A percentile compares a stretch with the other conserved stretches of the same genome.
phyloP scores from a whole-genome alignment of 2,113 vertebrate species.

The Gila orcuttii region DNA sequence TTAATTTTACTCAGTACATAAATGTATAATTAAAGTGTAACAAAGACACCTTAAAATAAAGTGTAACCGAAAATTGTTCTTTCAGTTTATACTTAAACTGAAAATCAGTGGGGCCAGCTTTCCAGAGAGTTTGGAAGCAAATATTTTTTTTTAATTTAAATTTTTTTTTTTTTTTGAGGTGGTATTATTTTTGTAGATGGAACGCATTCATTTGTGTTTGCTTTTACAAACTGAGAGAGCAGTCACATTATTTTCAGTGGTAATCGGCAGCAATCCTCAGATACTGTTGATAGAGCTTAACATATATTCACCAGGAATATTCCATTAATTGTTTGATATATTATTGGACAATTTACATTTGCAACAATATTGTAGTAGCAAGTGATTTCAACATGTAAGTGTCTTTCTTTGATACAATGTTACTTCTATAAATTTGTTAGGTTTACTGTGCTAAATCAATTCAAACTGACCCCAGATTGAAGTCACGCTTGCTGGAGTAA shows the following conservation, averaged over 20 bases:
- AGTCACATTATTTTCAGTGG: not conserved
- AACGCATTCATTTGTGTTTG: not conserved
- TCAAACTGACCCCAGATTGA: not conserved
- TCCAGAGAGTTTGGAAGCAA: not conserved
- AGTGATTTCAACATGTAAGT: not conserved
- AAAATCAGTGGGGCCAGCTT: not conserved
- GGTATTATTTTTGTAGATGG: not conserved
- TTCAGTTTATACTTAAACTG: not conserved
- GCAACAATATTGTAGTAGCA: not conserved
- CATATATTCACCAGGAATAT: not conserved
- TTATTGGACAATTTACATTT: not conserved
- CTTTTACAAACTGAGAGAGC: constrained; percentile 1
- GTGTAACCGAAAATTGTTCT: not conserved
- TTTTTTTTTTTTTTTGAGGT: not conserved
- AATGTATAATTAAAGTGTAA: too few relatives aligned
- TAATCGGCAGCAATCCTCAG: not conserved
- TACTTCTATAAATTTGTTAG: not conserved
- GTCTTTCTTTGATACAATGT: not conserved
- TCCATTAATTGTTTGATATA: not conserved
- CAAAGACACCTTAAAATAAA: too few relatives aligned
- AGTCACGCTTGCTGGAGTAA: not conserved
- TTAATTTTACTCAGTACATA: too few relatives aligned
- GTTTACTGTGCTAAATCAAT: not conserved
- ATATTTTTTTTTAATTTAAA: too few relatives aligned
- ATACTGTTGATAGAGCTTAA: not conserved